Percentiles rank a stretch among this genome's conserved stretches.
These are phyloP conservation scores for Macropis europaea DNA, from an alignment of 2,888 invertebrate species.

Conservation along the genomic window DNA sequence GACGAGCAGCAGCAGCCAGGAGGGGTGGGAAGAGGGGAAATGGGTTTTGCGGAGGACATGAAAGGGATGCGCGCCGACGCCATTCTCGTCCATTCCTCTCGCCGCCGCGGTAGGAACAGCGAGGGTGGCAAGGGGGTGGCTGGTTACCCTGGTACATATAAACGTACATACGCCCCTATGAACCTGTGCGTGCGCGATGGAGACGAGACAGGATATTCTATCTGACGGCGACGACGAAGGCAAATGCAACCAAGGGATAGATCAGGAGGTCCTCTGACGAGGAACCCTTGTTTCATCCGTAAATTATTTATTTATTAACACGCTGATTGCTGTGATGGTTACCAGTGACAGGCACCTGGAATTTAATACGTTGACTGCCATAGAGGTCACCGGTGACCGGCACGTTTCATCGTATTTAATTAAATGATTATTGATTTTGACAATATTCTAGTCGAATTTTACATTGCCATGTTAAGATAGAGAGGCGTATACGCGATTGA, in stretches of 20 bases:
- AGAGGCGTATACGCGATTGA: no score
- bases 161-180: slow-evolving; percentile 23
- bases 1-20: slow-evolving; percentile 60
- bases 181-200: slow-evolving; percentile 46
- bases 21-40: slow-evolving; percentile 52
- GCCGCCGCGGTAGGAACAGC: slow-evolving; percentile 40
- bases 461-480: no score
- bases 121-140: slow-evolving; percentile 38
- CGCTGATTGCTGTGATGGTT: no score
- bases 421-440: no score
- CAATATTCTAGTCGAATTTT: no score
- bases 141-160: slow-evolving; percentile 16
- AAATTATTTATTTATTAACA: no score
- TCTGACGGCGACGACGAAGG: slow-evolving; percentile 44
- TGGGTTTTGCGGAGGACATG: slow-evolving; percentile 64
- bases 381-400: no score
- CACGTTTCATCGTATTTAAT: no score
- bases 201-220: slow-evolving; percentile 59
- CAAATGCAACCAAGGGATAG: slow-evolving; percentile 30
- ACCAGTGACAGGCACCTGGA: no score
- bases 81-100: slow-evolving; percentile 68
- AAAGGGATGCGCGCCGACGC: slow-evolving; percentile 68
- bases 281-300: slow-evolving; percentile 16
- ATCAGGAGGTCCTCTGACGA: slow-evolving; percentile 33
- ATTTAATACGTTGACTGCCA: no score